Percentiles rank a stretch among this genome's conserved stretches.
Conservation (phyloP, 2,113 vertebrate genomes). For the Colistium nudipinnis region DNA sequence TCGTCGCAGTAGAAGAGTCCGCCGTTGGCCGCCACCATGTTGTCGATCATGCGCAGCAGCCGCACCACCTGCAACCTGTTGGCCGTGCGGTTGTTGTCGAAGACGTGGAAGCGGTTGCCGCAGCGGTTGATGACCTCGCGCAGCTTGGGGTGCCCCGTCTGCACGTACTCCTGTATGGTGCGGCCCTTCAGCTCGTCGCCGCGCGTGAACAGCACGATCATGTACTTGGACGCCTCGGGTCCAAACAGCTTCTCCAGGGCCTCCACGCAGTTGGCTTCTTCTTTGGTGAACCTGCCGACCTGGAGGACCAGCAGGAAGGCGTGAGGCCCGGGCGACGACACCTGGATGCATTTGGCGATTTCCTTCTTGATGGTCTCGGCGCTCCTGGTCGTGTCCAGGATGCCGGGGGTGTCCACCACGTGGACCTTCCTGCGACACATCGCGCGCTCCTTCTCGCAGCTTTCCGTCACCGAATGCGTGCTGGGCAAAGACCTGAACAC, state of each 20-base stretch:
- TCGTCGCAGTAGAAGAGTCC: slow-evolving; percentile 6
- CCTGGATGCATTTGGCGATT: slow-evolving; percentile 49
- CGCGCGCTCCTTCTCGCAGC: slow-evolving; percentile 16
- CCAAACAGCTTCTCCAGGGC: slow-evolving; percentile 54
- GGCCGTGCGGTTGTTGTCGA: slow-evolving; percentile 39
- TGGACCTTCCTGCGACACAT: slow-evolving; percentile 3
- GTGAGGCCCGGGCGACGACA: slow-evolving; percentile 47
- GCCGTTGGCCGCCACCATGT: slow-evolving; percentile 48
- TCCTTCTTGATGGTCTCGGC: slow-evolving; percentile 23
- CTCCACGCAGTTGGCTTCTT: slow-evolving; percentile 43
- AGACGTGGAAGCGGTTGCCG: slow-evolving; percentile 38
- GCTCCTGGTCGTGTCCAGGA: slow-evolving; percentile 35
- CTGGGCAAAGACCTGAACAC: not conserved
- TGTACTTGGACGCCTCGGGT: slow-evolving; percentile 5
- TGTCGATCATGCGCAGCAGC: slow-evolving; percentile 45
- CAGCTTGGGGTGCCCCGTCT: slow-evolving; percentile 3
- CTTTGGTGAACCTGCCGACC: slow-evolving; percentile 47
- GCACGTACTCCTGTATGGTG: slow-evolving; percentile 23
- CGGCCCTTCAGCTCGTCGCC: slow-evolving; percentile 18
- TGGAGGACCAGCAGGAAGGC: slow-evolving; percentile 47
- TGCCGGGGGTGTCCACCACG: slow-evolving; percentile 36
- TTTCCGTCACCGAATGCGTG: slow-evolving; percentile 30
- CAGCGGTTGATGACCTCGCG: slow-evolving; percentile 36
- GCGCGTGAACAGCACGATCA: slow-evolving; percentile 45
- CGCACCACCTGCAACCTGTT: slow-evolving; percentile 26